Base-by-base conservation (phyloP, 2,113 vertebrate species). In the Anguilla japonica region DNA sequence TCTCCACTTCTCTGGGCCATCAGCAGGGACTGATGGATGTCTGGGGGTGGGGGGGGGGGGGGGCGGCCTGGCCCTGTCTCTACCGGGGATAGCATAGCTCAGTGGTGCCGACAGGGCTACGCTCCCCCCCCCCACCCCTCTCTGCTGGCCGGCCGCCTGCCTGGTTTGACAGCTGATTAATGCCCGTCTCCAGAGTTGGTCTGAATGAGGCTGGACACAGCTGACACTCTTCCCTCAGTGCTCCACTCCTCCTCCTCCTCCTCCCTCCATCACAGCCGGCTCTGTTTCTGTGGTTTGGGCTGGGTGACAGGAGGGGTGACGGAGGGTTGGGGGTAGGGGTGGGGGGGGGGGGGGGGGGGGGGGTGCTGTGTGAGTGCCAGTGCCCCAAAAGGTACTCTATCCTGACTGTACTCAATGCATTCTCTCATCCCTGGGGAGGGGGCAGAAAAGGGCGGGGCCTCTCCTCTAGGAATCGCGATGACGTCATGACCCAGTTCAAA, bases 141-240 rank as follows among this genome's bases (percentile, higher is more conserved):
- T 46, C 8, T 46, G 43, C 43, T 46, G 8, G 43, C 43, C 43
- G 8, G 43, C 43, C 46, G 40, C n/a, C 39, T 50, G 53, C 60
- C 83, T 40, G 41, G 41, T 75, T 34, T 85, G 83, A 88, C 46
- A 82, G 82, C 80, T 88, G 87, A 88, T 84, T 85, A 82, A 85
- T 83, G 79, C 13, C 18, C 13, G 2, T 41, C 41, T 83, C 78
- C 57, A 15, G 57, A 85, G 79, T 46, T 20, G 56, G 20, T 84
- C 82, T 56, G 83, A 20, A 78, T 75, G 53, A 79, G 46, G 83
- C 81, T 80, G 13, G 84, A 81, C 79, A 16, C 16, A 39, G 79
- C 18, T 80, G 79, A 20, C 39, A 41, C 34, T 39, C 34, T 40
- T 80, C 79, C 20, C 79, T n/a, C 39, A 0, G 22, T 16, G 43